A percentile compares a stretch with the other conserved stretches of the same genome.
Conservation (phyloP, 2,888 invertebrate species). For the Ennomos fuscantarius region DNA sequence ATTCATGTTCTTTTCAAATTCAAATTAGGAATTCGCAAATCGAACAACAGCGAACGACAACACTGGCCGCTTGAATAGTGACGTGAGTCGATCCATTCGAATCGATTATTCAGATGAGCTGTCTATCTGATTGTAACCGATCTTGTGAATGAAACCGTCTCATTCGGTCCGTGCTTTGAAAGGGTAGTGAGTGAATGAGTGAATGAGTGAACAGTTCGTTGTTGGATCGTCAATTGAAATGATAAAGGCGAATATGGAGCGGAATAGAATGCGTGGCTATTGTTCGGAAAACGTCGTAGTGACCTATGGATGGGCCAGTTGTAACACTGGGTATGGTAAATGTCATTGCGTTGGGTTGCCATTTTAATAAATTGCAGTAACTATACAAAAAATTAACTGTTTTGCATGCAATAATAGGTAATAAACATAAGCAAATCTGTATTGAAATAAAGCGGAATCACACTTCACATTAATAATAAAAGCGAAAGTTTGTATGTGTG, state of each 20-base stretch:
- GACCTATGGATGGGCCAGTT: conserved; percentile 17
- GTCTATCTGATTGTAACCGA: conserved; percentile 64
- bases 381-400: background rate
- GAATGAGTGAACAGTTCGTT: conserved; percentile 25
- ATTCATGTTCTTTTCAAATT: conserved; percentile 64
- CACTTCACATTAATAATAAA: no score
- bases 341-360: conserved; percentile 6
- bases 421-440: no score
- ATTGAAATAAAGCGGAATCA: no score
- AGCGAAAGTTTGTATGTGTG: no score
- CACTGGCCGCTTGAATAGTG: conserved; percentile 63
- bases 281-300: conserved; percentile 20
- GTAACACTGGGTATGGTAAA: conserved; percentile 18
- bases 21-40: conserved; percentile 61
- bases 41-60: conserved; percentile 59
- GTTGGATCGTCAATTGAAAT: conserved; percentile 18
- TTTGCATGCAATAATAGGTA: no score
- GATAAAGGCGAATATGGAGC: conserved; percentile 15
- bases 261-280: conserved; percentile 17
- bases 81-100: conserved; percentile 57
- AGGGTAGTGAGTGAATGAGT: conserved; percentile 23
- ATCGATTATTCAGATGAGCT: conserved; percentile 74
- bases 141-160: conserved; percentile 51
- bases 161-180: conserved; percentile 42
- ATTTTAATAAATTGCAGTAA: conserved; percentile 15